A percentile compares a stretch with the other conserved stretches of the same genome.
Evolutionary conservation across 2,888 invertebrate species (phyloP).

Genomic region (Meganola albula): DNA sequence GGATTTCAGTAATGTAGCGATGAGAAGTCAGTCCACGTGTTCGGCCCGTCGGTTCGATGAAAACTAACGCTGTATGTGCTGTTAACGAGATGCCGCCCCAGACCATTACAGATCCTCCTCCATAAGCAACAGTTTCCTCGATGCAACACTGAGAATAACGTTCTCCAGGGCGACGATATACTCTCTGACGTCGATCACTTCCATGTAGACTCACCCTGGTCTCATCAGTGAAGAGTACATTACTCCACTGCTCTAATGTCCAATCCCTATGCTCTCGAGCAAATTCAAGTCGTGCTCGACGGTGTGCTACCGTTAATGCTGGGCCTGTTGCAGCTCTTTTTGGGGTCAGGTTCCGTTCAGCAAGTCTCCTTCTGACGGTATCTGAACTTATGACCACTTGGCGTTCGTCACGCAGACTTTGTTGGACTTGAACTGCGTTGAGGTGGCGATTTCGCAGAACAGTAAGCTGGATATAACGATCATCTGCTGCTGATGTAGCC

Average conservation of each 20-base stretch:
- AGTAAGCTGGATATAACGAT: not conserved
- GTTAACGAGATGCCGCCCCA: not conserved
- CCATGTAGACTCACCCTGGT: too few species aligned
- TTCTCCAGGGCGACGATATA: too few species aligned
- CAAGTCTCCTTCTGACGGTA: slow-evolving; percentile 2
- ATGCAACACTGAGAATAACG: not conserved
- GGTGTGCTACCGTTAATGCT: not conserved
- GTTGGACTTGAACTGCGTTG: too few species aligned
- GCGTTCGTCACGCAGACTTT: not conserved
- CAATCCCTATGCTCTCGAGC: too few species aligned
- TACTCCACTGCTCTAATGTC: too few species aligned
- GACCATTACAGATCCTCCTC: not conserved
- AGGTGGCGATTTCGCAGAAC: not conserved
- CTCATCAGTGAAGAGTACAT: too few species aligned
- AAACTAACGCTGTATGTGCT: too few species aligned
- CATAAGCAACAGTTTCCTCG: not conserved
- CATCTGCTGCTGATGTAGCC: not conserved
- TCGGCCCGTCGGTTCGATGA: too few species aligned
- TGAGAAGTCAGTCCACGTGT: too few species aligned
- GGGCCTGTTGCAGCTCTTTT: slow-evolving; percentile 3
- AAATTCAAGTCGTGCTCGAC: not conserved
- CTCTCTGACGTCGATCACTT: too few species aligned
- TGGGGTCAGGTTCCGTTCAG: not conserved
- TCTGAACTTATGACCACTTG: not conserved
- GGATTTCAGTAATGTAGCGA: too few species aligned